Conservation (phyloP, 2,113 vertebrate species). For the Dolichotis patagonum region DNA sequence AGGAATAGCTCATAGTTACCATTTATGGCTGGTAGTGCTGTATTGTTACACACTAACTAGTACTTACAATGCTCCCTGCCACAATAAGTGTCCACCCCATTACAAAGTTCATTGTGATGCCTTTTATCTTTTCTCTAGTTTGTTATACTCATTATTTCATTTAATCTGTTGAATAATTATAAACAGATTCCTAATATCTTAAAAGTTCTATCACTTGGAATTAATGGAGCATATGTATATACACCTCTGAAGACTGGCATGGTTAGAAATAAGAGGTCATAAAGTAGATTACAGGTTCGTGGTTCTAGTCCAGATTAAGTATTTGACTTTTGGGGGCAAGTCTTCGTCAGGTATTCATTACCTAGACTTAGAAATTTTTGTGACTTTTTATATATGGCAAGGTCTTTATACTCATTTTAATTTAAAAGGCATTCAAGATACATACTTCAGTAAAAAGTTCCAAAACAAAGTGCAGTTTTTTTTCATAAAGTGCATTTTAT, state of each 20-base stretch:
- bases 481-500: neutral
- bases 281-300: neutral
- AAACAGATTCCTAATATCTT: neutral
- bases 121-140: constrained; percentile 39
- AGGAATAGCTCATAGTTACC: neutral
- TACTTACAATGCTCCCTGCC: constrained; percentile 27
- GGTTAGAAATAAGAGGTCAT: constrained; percentile 40
- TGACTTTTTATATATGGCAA: neutral
- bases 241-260: neutral
- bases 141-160: neutral
- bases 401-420: neutral
- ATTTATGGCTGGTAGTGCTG: neutral
- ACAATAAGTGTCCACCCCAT: neutral
- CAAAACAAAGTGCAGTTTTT: neutral
- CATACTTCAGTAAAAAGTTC: neutral
- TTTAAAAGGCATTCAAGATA: constrained; percentile 2
- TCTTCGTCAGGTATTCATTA: constrained; percentile 44
- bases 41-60: neutral
- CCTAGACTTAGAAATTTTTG: neutral
- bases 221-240: neutral
- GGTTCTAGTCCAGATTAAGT: neutral
- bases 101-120: neutral
- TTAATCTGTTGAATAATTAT: neutral
- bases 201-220: neutral
- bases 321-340: constrained; percentile 7